phyloP scores from a whole-genome alignment of 2,113 vertebrate species.

The Geococcyx californianus region DNA sequence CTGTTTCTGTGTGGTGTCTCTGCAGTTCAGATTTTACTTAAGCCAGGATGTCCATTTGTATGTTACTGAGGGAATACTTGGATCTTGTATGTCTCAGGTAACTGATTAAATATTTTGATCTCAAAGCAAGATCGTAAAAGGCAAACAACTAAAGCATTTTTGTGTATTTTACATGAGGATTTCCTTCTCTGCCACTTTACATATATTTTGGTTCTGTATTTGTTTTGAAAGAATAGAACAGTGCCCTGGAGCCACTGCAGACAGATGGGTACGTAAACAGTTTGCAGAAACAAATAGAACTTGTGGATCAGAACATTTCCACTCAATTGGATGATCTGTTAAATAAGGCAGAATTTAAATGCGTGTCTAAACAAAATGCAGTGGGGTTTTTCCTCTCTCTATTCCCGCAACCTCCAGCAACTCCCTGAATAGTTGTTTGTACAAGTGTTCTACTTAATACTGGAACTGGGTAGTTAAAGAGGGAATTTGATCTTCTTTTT shows the following conservation, averaged over 20 bases:
- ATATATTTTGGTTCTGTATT: background rate
- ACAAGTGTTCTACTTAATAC: background rate
- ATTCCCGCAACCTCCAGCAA: background rate
- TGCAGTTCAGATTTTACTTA: background rate
- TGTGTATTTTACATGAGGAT: background rate
- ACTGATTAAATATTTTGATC: background rate
- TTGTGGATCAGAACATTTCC: constrained; percentile 5
- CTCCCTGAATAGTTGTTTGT: background rate
- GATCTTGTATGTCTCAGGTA: background rate
- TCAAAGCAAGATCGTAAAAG: background rate
- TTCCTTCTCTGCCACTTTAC: background rate
- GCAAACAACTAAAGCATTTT: background rate
- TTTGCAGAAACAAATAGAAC: constrained; percentile 10
- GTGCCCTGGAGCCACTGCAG: background rate
- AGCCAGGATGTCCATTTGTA: background rate
- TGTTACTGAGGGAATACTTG: background rate
- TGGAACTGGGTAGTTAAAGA: background rate
- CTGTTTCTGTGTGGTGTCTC: background rate
- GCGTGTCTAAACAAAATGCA: background rate
- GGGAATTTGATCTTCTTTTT: background rate
- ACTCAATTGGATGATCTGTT: background rate
- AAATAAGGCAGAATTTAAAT: constrained; percentile 16
- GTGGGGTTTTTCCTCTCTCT: background rate
- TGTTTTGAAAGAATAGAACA: background rate
- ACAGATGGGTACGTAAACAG: background rate